Conservation (phyloP, 2,797 vertebrate genomes). For the Rhabdophis nuchalis region DNA sequence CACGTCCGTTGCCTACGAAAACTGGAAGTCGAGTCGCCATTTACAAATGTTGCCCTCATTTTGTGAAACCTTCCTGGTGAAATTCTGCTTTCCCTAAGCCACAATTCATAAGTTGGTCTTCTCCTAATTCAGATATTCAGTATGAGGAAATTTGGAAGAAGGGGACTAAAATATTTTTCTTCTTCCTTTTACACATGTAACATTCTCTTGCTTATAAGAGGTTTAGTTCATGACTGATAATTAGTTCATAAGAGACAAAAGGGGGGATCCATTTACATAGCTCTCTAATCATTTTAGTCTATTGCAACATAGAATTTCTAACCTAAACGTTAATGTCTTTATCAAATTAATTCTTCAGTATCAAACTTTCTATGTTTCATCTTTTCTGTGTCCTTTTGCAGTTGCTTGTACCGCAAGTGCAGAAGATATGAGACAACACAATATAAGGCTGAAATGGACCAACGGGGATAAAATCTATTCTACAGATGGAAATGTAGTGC, state of each 20-base stretch:
- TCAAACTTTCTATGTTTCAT: neutral
- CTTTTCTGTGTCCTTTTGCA: neutral
- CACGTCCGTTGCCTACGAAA: too few species aligned
- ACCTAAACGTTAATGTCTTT: neutral
- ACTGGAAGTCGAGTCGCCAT: too few species aligned
- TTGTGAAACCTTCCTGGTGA: neutral
- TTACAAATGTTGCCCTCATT: neutral
- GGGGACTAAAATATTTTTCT: neutral
- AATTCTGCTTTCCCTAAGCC: neutral
- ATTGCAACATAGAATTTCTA: neutral
- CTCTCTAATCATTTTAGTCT: neutral
- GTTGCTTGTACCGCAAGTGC: neutral
- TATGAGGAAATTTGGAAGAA: neutral
- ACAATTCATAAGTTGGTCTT: too few species aligned
- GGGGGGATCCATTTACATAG: neutral
- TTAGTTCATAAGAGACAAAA: neutral
- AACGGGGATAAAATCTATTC: neutral
- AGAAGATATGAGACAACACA: neutral
- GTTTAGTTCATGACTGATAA: neutral
- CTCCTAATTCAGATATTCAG: too few species aligned
- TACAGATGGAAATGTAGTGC: rapidly evolving
- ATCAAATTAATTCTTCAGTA: neutral
- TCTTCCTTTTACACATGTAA: neutral
- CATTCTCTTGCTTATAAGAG: neutral
- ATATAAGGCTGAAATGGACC: rapidly evolving